Conservation (phyloP, 2,113 vertebrate species). For the Willisornis vidua region DNA sequence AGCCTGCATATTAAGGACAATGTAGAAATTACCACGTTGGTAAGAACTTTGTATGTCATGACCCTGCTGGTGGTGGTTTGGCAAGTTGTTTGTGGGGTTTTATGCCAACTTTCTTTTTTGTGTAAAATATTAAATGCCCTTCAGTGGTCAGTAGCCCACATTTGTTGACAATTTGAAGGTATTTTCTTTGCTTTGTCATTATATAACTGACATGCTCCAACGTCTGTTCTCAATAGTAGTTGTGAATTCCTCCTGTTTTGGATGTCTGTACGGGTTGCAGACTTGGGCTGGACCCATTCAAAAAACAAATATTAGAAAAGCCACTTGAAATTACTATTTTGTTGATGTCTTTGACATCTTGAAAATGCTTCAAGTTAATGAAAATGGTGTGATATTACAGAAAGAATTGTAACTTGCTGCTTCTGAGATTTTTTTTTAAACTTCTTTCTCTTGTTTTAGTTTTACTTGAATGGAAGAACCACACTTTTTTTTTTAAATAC, state of each 20-base stretch:
- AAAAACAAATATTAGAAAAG: conserved; percentile 48
- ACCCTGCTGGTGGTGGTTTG: background rate
- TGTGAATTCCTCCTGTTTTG: conserved; percentile 51
- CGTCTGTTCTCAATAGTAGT: conserved; percentile 26
- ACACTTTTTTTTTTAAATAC: conserved; percentile 54
- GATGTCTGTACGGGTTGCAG: conserved; percentile 82
- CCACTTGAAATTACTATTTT: conserved; percentile 59
- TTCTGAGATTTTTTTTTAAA: conserved; percentile 50
- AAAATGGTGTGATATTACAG: conserved; percentile 65
- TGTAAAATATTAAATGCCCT: conserved; percentile 55
- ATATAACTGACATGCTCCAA: conserved; percentile 62
- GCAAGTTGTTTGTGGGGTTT: background rate
- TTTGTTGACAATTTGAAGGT: conserved; percentile 51
- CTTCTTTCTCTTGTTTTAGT: conserved; percentile 65
- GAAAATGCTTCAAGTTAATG: conserved; percentile 68
- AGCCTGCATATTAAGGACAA: conserved; percentile 22
- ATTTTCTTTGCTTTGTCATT: conserved; percentile 70
- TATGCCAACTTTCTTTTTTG: conserved; percentile 10
- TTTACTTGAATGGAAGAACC: conserved; percentile 78
- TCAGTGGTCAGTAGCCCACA: conserved; percentile 55
- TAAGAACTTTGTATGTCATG: conserved; percentile 9
- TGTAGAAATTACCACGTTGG: conserved; percentile 17
- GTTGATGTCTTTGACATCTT: conserved; percentile 59
- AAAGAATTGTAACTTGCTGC: conserved; percentile 69
- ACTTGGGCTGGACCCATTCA: conserved; percentile 83